phyloP scores from a whole-genome alignment of 1,140 invertebrate species.

The Adelges cooleyi region DNA sequence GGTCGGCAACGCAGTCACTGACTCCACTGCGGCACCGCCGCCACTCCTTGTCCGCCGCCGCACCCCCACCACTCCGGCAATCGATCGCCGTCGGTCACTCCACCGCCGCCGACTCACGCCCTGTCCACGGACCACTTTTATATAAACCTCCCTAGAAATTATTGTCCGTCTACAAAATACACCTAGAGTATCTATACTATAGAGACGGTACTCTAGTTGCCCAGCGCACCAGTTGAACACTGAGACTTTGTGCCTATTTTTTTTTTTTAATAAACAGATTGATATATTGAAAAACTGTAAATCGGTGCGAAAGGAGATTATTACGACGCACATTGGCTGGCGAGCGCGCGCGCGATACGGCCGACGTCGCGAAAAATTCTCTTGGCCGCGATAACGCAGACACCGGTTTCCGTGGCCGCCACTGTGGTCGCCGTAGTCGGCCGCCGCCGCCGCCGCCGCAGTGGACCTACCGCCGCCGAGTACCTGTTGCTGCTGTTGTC shows the following conservation, averaged over 20 bases:
- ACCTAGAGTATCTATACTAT: too few relatives aligned
- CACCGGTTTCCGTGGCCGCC: too few relatives aligned
- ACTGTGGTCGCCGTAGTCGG: neutral
- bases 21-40: neutral
- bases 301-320: too few relatives aligned
- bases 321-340: too few relatives aligned
- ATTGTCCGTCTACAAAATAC: too few relatives aligned
- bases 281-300: too few relatives aligned
- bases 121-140: neutral
- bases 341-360: neutral
- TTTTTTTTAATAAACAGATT: too few relatives aligned
- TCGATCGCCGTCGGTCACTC: neutral
- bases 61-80: neutral
- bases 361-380: too few relatives aligned
- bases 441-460: neutral
- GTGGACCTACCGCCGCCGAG: neutral
- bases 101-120: neutral
- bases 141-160: too few relatives aligned
- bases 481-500: neutral
- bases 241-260: neutral
- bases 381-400: too few relatives aligned
- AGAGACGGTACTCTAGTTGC: too few relatives aligned
- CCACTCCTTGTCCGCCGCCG: neutral
- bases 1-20: slow-evolving; percentile 5
- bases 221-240: neutral